Conservation (phyloP, 2,888 invertebrate species). For the Arenicola marina region DNA sequence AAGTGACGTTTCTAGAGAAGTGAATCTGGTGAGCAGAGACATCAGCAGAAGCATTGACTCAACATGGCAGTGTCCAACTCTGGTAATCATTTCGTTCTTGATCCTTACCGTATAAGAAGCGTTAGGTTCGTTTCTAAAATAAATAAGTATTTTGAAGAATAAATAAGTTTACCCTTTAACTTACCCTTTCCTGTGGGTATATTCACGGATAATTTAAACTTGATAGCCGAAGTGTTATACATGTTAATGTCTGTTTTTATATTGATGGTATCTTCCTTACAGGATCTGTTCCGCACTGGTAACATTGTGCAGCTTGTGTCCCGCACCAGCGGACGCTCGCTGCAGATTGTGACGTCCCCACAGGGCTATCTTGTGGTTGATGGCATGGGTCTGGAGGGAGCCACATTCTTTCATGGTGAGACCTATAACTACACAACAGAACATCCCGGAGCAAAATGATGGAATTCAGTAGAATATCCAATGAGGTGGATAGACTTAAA, state of each 20-base stretch:
- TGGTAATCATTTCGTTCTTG: slow-evolving; percentile 1
- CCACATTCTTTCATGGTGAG: slow-evolving; percentile 28
- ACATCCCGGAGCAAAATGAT: too few species aligned
- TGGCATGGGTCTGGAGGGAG: slow-evolving; percentile 44
- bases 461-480: too few species aligned
- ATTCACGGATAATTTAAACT: too few species aligned
- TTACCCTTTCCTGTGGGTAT: too few species aligned
- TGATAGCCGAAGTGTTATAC: too few species aligned
- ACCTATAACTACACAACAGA: too few species aligned
- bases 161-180: too few species aligned
- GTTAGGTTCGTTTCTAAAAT: background rate
- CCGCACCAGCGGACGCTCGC: slow-evolving; percentile 39
- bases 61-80: background rate
- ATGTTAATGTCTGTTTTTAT: background rate
- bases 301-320: slow-evolving; percentile 53
- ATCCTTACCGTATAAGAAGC: background rate
- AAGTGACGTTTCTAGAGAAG: slow-evolving; percentile 6
- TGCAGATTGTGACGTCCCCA: slow-evolving; percentile 47
- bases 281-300: slow-evolving; percentile 48
- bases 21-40: background rate
- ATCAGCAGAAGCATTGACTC: background rate
- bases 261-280: background rate
- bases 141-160: too few species aligned
- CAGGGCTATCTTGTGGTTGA: slow-evolving; percentile 46
- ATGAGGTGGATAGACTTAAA: too few species aligned